Conservation (phyloP, 2,888 invertebrate species). For the Lithophane socia region DNA sequence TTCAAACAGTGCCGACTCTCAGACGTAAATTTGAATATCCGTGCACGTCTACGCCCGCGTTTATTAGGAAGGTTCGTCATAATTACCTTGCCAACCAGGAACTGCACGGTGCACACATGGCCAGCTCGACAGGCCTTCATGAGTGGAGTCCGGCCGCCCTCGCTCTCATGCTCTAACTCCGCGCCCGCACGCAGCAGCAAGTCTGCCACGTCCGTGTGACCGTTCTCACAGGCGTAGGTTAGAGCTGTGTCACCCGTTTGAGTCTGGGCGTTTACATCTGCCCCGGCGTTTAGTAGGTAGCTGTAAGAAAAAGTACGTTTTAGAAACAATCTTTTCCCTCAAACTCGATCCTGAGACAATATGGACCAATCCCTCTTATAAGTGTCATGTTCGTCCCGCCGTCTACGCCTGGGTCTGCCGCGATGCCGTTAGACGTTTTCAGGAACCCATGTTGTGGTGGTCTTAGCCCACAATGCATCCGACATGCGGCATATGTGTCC, state of each 20-base stretch:
- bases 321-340: background rate
- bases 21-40: background rate
- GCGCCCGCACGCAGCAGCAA: constrained; percentile 97
- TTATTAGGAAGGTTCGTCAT: background rate
- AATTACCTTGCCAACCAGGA: constrained; percentile 95
- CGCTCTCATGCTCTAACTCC: constrained; percentile 98
- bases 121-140: constrained; percentile 99
- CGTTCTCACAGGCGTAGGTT: constrained; percentile 99
- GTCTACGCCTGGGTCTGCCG: no score
- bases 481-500: no score
- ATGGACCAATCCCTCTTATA: no score
- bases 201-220: constrained; percentile 99
- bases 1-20: background rate
- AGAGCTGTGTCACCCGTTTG: constrained; percentile 98
- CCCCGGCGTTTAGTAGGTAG: constrained; percentile 95
- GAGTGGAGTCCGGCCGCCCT: constrained; percentile 98
- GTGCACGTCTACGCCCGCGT: constrained; percentile 81
- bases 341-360: no score
- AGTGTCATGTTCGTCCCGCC: no score
- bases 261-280: constrained; percentile 98
- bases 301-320: constrained; percentile 64
- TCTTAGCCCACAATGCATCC: no score
- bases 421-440: no score
- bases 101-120: constrained; percentile 98
- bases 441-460: no score